Evolutionary conservation across 2,113 vertebrate species (phyloP).

Genomic region (Indri indri): DNA sequence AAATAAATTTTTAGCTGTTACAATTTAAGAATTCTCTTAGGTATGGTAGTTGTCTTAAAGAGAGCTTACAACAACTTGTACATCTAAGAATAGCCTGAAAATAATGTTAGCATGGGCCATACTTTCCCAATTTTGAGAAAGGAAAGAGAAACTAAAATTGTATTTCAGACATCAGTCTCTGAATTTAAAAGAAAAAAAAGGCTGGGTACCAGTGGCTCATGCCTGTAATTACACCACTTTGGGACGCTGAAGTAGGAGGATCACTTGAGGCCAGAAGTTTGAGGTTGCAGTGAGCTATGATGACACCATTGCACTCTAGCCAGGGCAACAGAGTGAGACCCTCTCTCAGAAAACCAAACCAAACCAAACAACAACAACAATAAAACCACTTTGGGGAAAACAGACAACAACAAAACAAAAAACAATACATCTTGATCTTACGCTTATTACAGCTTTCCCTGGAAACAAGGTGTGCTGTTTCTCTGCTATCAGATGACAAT

Average conservation of each 20-base stretch:
- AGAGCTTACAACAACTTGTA: background rate
- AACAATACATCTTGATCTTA: background rate
- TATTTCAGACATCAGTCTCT: slow-evolving; percentile 27
- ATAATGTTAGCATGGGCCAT: slow-evolving; percentile 31
- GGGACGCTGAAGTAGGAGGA: too few species aligned
- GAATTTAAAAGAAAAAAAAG: background rate
- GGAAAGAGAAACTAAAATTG: slow-evolving; percentile 66
- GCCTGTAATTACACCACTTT: too few species aligned
- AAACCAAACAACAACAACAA: background rate
- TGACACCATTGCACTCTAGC: too few species aligned
- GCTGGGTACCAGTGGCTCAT: too few species aligned
- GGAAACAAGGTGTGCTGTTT: background rate
- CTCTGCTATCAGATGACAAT: background rate
- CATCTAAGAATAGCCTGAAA: slow-evolving; percentile 20
- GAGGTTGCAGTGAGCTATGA: too few species aligned
- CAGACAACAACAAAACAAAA: slow-evolving; percentile 5
- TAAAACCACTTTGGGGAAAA: background rate
- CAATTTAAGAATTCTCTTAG: slow-evolving; percentile 29
- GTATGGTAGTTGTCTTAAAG: background rate
- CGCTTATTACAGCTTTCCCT: slow-evolving; percentile 8
- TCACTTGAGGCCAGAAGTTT: too few species aligned
- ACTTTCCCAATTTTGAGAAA: slow-evolving; percentile 54
- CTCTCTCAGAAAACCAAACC: too few species aligned
- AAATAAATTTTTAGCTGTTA: slow-evolving; percentile 31
- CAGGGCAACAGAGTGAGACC: too few species aligned